These are phyloP conservation scores for Heliornis fulica DNA, from an alignment of 2,113 vertebrate genomes.

Conservation along the genomic window DNA sequence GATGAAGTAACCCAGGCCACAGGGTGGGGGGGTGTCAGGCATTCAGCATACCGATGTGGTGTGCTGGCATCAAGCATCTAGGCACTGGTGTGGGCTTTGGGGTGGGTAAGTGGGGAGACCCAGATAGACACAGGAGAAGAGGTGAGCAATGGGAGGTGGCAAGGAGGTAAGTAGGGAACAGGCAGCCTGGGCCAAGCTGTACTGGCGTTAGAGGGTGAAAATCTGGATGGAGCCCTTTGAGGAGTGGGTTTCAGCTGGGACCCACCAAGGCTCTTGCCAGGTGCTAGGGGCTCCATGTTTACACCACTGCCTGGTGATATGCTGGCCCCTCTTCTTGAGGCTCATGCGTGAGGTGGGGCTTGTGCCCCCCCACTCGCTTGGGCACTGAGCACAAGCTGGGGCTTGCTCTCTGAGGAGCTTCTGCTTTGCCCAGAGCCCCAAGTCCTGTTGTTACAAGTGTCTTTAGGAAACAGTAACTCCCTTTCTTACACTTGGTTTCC, in stretches of 20 bases:
- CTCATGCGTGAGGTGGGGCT: not conserved
- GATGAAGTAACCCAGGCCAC: not conserved
- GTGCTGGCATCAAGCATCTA: not conserved
- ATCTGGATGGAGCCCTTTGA: not conserved
- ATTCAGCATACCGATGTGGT: accelerated
- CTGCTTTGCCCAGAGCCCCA: accelerated
- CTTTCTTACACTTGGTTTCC: not conserved
- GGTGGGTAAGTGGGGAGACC: not conserved
- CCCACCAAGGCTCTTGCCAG: not conserved
- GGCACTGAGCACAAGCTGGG: accelerated
- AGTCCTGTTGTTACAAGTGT: accelerated
- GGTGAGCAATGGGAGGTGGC: not conserved
- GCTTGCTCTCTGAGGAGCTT: not conserved
- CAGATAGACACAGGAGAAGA: not conserved
- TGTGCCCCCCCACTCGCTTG: not conserved
- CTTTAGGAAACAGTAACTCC: not conserved
- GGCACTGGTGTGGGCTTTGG: accelerated
- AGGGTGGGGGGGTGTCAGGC: not conserved
- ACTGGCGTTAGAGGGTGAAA: not conserved
- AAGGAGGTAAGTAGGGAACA: not conserved
- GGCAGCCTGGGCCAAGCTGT: accelerated
- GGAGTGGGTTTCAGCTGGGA: not conserved
- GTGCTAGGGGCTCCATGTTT: accelerated
- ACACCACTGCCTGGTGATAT: accelerated
- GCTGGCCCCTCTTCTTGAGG: not conserved